These are phyloP conservation scores for Emydura subglobosa DNA, from an alignment of 2,113 vertebrate genomes.

Conservation along the genomic window DNA sequence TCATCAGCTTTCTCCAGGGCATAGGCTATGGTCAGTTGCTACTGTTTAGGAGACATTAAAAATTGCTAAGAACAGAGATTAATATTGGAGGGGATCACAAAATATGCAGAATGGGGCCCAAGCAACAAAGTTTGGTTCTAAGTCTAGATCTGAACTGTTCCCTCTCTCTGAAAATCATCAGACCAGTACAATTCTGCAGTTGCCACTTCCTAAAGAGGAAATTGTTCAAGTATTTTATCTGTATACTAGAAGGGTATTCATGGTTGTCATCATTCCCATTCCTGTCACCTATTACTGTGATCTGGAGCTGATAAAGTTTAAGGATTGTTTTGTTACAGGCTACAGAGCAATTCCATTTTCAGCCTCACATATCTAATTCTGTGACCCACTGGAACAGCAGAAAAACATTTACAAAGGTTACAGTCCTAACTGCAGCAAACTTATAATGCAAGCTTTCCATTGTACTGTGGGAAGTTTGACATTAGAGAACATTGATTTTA, in stretches of 20 bases:
- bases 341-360: neutral
- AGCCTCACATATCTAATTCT: neutral
- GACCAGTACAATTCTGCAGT: neutral
- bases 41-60: accelerated
- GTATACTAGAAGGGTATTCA: neutral
- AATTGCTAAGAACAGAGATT: neutral
- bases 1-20: neutral
- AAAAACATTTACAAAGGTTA: neutral
- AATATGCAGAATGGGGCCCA: neutral
- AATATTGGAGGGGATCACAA: accelerated
- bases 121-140: neutral
- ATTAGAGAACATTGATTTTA: neutral
- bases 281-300: neutral
- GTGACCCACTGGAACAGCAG: neutral
- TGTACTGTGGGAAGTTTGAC: neutral
- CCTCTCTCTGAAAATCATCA: neutral
- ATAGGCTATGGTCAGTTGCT: neutral
- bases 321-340: neutral
- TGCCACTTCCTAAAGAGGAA: neutral
- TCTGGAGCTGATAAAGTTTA: neutral
- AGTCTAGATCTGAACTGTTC: neutral
- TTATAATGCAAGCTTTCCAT: neutral
- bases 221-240: neutral
- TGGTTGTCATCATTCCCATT: neutral
- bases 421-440: neutral